These are phyloP conservation scores for Smutsia gigantea DNA, from an alignment of 2,797 vertebrate species.

Conservation along the genomic window DNA sequence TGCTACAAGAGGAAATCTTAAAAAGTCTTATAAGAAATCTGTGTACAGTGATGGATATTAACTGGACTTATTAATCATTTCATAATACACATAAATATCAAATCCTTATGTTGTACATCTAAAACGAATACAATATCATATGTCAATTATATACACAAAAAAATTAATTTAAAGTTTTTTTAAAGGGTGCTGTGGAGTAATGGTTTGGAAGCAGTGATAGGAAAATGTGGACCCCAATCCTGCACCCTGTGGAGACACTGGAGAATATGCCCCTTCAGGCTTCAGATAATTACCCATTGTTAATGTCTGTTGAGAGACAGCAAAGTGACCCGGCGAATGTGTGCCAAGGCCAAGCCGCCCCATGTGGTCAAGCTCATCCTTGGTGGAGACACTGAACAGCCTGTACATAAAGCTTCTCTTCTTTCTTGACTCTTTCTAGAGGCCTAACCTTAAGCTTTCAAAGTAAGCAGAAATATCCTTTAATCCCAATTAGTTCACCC, in stretches of 20 bases:
- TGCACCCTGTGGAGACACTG: neutral
- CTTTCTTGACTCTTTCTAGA: neutral
- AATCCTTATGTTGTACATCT: neutral
- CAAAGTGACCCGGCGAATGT: neutral
- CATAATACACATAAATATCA: neutral
- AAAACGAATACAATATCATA: neutral
- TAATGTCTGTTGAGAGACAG: neutral
- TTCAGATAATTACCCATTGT: neutral
- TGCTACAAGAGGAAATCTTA: neutral
- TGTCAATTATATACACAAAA: neutral
- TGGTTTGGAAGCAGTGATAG: neutral
- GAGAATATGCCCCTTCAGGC: neutral
- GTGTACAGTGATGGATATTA: neutral
- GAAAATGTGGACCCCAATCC: neutral
- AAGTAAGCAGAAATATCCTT: neutral
- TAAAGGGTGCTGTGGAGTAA: neutral
- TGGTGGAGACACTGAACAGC: neutral
- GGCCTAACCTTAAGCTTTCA: neutral
- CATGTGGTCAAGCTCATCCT: neutral
- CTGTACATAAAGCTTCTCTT: neutral
- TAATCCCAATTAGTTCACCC: neutral
- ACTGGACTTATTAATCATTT: neutral
- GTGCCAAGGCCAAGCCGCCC: neutral
- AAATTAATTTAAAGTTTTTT: neutral
- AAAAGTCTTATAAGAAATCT: neutral